A percentile compares a stretch with the other conserved stretches of the same genome.
Evolutionary conservation across 2,888 invertebrate genomes (phyloP).

Genomic region (Leptopilina myrica): DNA sequence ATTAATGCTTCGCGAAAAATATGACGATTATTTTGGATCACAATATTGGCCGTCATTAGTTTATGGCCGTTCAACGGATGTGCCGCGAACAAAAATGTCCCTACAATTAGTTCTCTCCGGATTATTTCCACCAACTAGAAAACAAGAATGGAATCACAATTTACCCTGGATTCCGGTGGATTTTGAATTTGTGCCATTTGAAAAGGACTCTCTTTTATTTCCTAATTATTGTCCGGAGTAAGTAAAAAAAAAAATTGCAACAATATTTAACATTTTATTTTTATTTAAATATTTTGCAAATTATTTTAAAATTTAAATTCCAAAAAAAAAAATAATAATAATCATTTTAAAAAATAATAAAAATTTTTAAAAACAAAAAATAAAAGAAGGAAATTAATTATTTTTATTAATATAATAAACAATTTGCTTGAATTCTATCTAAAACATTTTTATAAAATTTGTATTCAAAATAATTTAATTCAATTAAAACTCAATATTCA

Average conservation of each 20-base stretch:
- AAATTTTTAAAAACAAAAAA: too few species aligned
- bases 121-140: conserved; percentile 76
- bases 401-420: too few species aligned
- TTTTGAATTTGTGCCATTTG: conserved; percentile 76
- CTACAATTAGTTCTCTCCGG: conserved; percentile 78
- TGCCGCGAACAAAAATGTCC: conserved; percentile 79
- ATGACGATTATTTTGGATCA: conserved; percentile 67
- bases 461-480: too few species aligned
- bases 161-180: conserved; percentile 79
- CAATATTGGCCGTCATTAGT: conserved; percentile 69
- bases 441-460: too few species aligned
- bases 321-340: too few species aligned
- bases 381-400: too few species aligned
- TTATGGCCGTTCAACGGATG: conserved; percentile 76
- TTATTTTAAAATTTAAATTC: too few species aligned
- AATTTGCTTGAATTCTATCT: too few species aligned
- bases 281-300: too few species aligned
- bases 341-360: too few species aligned
- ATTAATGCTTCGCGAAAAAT: conserved; percentile 67
- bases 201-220: conserved; percentile 71
- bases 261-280: too few species aligned
- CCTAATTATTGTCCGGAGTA: conserved; percentile 67
- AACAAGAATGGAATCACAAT: conserved; percentile 74
- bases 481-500: too few species aligned
- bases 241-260: conserved; percentile 45